Conservation (phyloP, 2,113 vertebrate species). For the human region DNA sequence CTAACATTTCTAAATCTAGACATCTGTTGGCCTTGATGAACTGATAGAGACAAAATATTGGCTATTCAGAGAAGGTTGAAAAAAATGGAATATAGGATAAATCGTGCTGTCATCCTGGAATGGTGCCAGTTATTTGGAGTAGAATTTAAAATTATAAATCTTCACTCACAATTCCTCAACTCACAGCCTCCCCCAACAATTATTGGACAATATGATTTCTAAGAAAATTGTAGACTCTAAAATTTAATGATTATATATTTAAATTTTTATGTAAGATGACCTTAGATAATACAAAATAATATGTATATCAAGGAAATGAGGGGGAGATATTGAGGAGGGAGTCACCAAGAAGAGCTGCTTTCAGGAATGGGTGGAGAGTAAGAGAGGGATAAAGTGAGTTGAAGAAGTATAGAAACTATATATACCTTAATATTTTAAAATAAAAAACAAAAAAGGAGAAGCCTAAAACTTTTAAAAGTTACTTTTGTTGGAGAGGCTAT, state of each 20-base stretch:
- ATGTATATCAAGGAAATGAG: neutral
- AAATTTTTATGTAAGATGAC: neutral
- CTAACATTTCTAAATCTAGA: conserved; percentile 22
- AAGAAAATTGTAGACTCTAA: neutral
- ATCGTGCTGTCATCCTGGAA: neutral
- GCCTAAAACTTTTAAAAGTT: neutral
- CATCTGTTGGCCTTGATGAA: neutral
- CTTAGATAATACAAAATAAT: neutral
- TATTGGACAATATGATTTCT: neutral
- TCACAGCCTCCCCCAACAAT: neutral
- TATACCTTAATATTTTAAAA: neutral
- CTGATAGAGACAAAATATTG: neutral
- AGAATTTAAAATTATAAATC: neutral
- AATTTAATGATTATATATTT: neutral
- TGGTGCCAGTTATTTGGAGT: neutral
- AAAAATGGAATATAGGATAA: neutral
- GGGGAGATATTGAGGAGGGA: neutral
- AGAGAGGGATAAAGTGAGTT: neutral
- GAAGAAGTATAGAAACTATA: neutral
- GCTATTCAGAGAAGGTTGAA: neutral
- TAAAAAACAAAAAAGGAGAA: neutral
- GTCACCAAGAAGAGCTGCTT: neutral
- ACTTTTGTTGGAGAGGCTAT: neutral
- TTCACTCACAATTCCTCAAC: neutral
- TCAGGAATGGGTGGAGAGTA: neutral